Evolutionary conservation across 2,888 invertebrate genomes (phyloP), one percentile per base, ranked within the genome.

Genomic region (Philereme vetulata): DNA sequence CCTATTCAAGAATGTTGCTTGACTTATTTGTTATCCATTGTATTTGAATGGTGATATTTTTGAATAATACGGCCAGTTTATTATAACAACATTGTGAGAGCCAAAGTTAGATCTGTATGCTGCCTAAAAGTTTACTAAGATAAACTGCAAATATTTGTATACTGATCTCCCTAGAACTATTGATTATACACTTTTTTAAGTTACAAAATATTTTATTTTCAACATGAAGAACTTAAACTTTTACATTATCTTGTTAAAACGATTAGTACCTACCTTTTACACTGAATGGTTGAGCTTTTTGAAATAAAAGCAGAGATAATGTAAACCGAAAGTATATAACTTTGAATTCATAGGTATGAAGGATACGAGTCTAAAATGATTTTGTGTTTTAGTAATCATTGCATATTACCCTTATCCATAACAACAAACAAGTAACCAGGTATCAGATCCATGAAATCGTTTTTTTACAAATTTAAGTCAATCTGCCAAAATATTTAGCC

Each of bases 401-500:
- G 2, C 21, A 21, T 21, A 21, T 21, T 21, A 21, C 21, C 21
- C 1, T 21, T 21, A 21, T 21, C 21, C 21, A 21, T 21, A 21
- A 21, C 21, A 21, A 2, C 21, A 1, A 21, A 21, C 21, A 21
- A 21, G 21, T 21, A 21, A 21, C 21, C 21, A 21, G 21, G 21
- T 21, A 21, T 21, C 21, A 21, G 21, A 21, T 21, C 21, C 2
- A n/a, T n/a, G n/a, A 21, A 21, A 6, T 56, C 42, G 48, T 55
- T 42, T 47, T 11, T 56, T 45, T 1, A 35, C 8, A 11, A 4
- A 44, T 56, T 88, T 92, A 95, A 76, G 94, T 91, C 51, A 97
- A 84, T 76, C 95, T 93, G 6, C 97, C 98, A 80, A 97, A 94
- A 84, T 96, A 98, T 79, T 94, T 94, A 43, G 95, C 93, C 78